These are phyloP conservation scores for Acanthornis magna DNA, from an alignment of 2,797 vertebrate genomes.

Conservation along the genomic window DNA sequence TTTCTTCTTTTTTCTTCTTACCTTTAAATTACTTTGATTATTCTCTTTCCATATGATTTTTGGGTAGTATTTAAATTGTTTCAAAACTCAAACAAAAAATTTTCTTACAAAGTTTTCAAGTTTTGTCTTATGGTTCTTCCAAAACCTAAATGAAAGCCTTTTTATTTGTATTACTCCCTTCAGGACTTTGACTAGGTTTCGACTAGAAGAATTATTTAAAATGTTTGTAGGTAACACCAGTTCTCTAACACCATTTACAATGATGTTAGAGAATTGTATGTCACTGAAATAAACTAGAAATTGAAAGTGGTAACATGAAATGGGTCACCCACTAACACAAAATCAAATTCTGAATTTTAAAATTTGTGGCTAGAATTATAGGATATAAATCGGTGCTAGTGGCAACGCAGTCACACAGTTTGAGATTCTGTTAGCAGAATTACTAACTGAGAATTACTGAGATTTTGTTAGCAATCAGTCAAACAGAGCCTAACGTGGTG, in stretches of 20 bases:
- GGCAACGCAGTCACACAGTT: not conserved
- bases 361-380: not conserved
- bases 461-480: not conserved
- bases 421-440: not conserved
- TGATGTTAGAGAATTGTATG: not conserved
- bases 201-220: not conserved
- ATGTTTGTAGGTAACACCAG: not conserved
- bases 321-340: not conserved
- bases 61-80: not conserved
- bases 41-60: not conserved
- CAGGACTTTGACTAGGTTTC: not conserved
- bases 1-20: not conserved
- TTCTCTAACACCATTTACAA: not conserved
- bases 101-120: not conserved
- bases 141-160: not conserved
- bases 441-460: too few relatives aligned
- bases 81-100: not conserved
- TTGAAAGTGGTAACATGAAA: not conserved
- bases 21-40: not conserved
- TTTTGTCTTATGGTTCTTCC: not conserved
- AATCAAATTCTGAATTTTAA: not conserved
- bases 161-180: not conserved
- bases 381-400: rapidly evolving
- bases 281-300: not conserved
- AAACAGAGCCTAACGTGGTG: not conserved